Percentiles rank a stretch among this genome's conserved stretches.
phyloP scores from a whole-genome alignment of 2,888 invertebrate species.

The Heterodera filipjevi region DNA sequence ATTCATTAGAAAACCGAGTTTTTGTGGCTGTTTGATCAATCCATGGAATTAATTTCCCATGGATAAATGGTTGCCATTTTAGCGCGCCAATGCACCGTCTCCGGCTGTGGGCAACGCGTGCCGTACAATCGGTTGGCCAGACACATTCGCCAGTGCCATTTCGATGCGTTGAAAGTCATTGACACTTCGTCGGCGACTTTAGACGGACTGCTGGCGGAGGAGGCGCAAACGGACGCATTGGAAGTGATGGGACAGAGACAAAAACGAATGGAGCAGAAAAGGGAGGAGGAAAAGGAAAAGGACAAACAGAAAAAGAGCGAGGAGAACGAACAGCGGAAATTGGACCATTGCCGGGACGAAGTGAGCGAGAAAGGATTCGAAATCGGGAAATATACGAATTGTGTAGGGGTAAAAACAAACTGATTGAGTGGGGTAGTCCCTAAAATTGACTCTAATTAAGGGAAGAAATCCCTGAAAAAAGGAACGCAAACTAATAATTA shows the following conservation, averaged over 20 bases:
- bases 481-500: too few relatives aligned
- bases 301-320: not conserved
- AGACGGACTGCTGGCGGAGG: not conserved
- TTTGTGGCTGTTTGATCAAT: too few relatives aligned
- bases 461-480: too few relatives aligned
- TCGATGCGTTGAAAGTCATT: not conserved
- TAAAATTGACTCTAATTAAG: too few relatives aligned
- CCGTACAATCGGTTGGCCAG: slow-evolving; percentile 24
- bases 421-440: too few relatives aligned
- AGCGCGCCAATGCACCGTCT: slow-evolving; percentile 24
- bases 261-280: not conserved
- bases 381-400: not conserved
- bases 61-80: not conserved
- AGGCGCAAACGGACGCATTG: slow-evolving; percentile 16
- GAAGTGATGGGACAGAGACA: slow-evolving; percentile 7
- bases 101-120: slow-evolving; percentile 6
- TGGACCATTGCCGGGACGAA: not conserved
- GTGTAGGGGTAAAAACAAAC: too few relatives aligned
- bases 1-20: too few relatives aligned
- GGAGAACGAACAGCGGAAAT: not conserved
- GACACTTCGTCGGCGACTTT: not conserved
- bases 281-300: not conserved
- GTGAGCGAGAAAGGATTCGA: not conserved
- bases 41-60: too few relatives aligned
- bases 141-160: slow-evolving; percentile 31